A percentile compares a stretch with the other conserved stretches of the same genome.
Conservation (phyloP, 2,888 invertebrate genomes). For the Sarcophaga caerulescens region DNA sequence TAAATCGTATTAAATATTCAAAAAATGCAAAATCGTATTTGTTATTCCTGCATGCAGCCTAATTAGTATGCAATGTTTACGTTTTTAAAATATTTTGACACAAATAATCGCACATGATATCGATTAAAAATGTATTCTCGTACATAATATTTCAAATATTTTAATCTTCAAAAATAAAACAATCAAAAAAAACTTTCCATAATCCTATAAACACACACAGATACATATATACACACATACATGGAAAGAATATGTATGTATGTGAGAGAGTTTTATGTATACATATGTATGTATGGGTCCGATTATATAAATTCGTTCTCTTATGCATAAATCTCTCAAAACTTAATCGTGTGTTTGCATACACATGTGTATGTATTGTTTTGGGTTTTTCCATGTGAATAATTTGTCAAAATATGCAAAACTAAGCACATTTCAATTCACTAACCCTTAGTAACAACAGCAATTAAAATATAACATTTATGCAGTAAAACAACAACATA, state of each 20-base stretch:
- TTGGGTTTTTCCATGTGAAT: conserved; percentile 39
- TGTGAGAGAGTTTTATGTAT: too few species aligned
- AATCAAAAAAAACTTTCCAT: not conserved
- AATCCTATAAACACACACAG: too few species aligned
- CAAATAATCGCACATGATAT: conserved; percentile 22
- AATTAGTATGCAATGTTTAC: too few species aligned
- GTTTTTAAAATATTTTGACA: conserved; percentile 30
- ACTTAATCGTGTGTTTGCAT: not conserved
- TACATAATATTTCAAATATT: not conserved
- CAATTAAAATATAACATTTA: not conserved
- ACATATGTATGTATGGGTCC: too few species aligned
- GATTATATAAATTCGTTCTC: too few species aligned
- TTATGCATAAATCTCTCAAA: not conserved
- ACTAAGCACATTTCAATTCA: conserved; percentile 47
- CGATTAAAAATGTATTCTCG: too few species aligned
- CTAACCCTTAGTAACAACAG: conserved; percentile 3
- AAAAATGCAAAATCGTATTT: too few species aligned
- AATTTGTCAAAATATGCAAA: conserved; percentile 44
- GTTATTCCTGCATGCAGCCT: too few species aligned
- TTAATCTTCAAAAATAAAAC: not conserved
- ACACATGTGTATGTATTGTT: conserved; percentile 11
- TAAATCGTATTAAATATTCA: too few species aligned
- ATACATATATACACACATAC: too few species aligned
- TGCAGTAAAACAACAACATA: not conserved
- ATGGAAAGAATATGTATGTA: too few species aligned